Evolutionary conservation across 2,797 vertebrate genomes (phyloP), one percentile per base, ranked within the genome.

Genomic region (Myripristis jacobus): DNA sequence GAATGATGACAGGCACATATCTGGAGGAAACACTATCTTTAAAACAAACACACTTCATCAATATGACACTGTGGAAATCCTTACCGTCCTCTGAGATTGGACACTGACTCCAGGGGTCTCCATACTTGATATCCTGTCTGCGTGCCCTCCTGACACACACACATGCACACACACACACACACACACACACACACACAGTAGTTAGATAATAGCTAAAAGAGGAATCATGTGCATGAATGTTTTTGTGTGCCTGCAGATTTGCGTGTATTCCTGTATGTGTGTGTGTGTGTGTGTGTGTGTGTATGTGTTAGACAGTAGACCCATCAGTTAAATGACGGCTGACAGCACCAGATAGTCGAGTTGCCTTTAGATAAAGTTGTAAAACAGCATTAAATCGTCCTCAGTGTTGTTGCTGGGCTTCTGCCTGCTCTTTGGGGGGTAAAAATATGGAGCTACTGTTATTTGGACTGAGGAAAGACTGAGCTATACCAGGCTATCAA

Each of bases 91-190:
- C 75, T 1, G 90, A 83, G 85, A 93, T 80, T 43, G 93, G 94
- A 79, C 96, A 97, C 88, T 95, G 95, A 77, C 92, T 94, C 90
- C 90, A 89, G 9, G 84, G 93, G 77, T 96, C 94, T 21, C 94
- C 89, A 13, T 94, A 88, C 61, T 93, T 93, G 58, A 93, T 71
- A 9, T 96, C 93, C 89, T 95, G 95, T 86, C 95, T 93, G 34
- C 94, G 92, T 0, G 94, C 90, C 46, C 90, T 92, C 75, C 96
- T 96, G 88, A 10, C 1, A 60, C 22, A 70, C 74, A 69, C 66
- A 74, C 46, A 70, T 29, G 77, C 62, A 64, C 38, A 74, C 58
- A 81, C 55, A 55, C 67, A 22, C 13, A 51, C 41, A 57, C 12
- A 53, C 34, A 18, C 27, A 21, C 56, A 43, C 34, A 52, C 36